Evolutionary conservation across 2,113 vertebrate genomes (phyloP).

Genomic region (Hassar affinis): DNA sequence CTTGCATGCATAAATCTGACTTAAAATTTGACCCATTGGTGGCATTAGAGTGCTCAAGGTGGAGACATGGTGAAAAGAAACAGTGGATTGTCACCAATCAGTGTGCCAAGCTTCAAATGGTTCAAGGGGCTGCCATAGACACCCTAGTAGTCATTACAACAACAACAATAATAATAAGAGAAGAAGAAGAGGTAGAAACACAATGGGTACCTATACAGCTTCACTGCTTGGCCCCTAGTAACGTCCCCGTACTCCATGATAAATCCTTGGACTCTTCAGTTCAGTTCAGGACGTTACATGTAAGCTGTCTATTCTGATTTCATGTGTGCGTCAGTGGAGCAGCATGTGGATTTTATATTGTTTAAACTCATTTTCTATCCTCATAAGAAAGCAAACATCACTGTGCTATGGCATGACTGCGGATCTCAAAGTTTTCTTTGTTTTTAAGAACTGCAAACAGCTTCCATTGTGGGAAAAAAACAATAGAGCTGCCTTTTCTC

Average conservation of each 20-base stretch:
- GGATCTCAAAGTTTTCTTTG: slow-evolving; percentile 22
- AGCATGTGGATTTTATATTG: neutral
- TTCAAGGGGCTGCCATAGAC: too few relatives aligned
- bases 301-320: slow-evolving; percentile 7
- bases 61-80: too few relatives aligned
- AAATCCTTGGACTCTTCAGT: neutral
- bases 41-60: too few relatives aligned
- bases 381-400: neutral
- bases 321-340: neutral
- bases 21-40: too few relatives aligned
- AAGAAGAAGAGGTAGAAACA: too few relatives aligned
- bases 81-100: too few relatives aligned
- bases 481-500: slow-evolving; percentile 18
- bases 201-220: too few relatives aligned
- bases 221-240: too few relatives aligned
- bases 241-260: neutral
- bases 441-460: slow-evolving; percentile 17
- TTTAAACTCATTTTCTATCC: neutral
- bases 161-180: too few relatives aligned
- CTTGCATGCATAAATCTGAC: too few relatives aligned
- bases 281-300: neutral
- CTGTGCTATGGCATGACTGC: slow-evolving; percentile 13
- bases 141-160: too few relatives aligned
- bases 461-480: slow-evolving; percentile 5
- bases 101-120: too few relatives aligned